Percentiles rank a stretch among this genome's conserved stretches.
These are phyloP conservation scores for Ptychodera flava DNA, from an alignment of 35 echinoderm and acorn worm species.

Conservation along the genomic window DNA sequence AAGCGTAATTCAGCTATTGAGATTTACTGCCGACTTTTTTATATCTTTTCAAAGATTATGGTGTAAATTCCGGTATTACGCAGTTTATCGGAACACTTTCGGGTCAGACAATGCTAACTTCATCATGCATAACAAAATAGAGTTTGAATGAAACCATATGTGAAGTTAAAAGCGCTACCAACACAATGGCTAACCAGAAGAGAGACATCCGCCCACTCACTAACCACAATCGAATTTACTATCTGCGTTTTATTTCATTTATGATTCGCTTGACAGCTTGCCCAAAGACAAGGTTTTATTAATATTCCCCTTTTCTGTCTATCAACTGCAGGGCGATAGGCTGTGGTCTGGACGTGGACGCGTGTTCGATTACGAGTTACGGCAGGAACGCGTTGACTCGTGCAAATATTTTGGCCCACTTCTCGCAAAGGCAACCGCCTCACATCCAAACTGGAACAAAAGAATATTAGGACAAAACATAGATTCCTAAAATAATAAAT, in stretches of 20 bases:
- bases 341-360: not conserved
- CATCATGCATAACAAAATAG: slow-evolving; percentile 1
- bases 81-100: not conserved
- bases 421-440: not conserved
- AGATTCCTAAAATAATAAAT: not conserved
- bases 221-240: not conserved
- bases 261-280: not conserved
- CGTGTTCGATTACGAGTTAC: not conserved
- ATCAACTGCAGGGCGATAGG: not conserved
- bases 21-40: no score
- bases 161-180: not conserved
- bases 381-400: not conserved
- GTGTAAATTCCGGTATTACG: not conserved
- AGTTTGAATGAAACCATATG: not conserved
- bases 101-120: not conserved
- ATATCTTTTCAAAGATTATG: no score
- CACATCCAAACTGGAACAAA: not conserved
- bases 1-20: no score
- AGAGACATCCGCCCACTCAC: not conserved
- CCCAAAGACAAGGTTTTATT: not conserved
- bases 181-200: not conserved
- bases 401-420: not conserved
- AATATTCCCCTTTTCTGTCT: not conserved
- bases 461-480: not conserved
- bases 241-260: slow-evolving; percentile 2